phyloP scores from a whole-genome alignment of 2,797 vertebrate genomes.

The Poeciliopsis gracilis region DNA sequence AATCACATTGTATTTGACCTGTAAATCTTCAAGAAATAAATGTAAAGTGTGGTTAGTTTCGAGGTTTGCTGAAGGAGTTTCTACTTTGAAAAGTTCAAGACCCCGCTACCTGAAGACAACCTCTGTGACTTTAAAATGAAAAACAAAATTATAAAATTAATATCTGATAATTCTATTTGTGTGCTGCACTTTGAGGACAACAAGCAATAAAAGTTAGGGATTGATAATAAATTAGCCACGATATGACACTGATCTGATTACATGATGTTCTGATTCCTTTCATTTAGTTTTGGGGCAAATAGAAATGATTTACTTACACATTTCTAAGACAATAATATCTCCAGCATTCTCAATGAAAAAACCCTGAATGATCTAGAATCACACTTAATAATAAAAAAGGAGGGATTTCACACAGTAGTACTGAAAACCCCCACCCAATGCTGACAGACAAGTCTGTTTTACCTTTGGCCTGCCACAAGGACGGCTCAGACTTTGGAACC shows the following conservation, averaged over 20 bases:
- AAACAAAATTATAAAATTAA: not conserved
- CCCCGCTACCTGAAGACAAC: not conserved
- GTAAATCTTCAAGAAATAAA: not conserved
- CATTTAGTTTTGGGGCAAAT: not conserved
- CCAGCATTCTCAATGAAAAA: not conserved
- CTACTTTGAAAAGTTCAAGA: not conserved
- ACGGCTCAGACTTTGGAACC: conserved; percentile 79
- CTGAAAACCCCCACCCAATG: conserved; percentile 59
- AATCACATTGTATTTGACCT: conserved; percentile 3
- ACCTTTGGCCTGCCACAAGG: conserved; percentile 84
- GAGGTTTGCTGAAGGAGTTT: not conserved
- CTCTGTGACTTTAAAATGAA: not conserved
- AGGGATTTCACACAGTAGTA: conserved; percentile 37
- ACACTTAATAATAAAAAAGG: conserved; percentile 20
- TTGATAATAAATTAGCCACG: conserved; percentile 21
- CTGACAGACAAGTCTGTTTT: conserved; percentile 71
- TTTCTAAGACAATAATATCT: not conserved
- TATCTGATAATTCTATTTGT: conserved; percentile 11
- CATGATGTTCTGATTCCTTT: not conserved
- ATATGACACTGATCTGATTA: conserved; percentile 35
- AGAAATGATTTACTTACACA: not conserved
- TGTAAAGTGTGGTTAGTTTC: not conserved
- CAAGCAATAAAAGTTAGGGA: conserved; percentile 46
- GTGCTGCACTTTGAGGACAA: conserved; percentile 27
- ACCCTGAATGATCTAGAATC: not conserved